Evolutionary conservation across 2,888 invertebrate species (phyloP).

Genomic region (Cephalotes varians): DNA sequence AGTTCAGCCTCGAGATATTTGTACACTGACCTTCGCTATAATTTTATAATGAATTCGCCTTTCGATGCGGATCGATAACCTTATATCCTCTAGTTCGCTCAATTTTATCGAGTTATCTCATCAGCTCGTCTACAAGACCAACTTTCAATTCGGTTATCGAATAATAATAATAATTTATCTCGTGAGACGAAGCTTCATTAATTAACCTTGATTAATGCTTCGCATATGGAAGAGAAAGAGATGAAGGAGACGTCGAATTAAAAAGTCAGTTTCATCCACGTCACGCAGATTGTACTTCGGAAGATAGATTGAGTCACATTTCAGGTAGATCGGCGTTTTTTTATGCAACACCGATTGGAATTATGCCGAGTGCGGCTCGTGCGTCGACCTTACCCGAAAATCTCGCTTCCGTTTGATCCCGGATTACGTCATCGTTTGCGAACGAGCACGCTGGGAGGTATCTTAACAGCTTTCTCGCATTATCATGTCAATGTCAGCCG

Average conservation of each 20-base stretch:
- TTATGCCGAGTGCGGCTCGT: neutral
- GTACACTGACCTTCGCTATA: neutral
- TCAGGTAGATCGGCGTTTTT: neutral
- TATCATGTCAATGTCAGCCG: constrained; percentile 54
- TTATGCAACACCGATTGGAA: neutral
- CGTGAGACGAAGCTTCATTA: neutral
- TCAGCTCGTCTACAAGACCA: neutral
- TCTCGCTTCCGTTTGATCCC: constrained; percentile 1
- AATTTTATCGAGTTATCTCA: neutral
- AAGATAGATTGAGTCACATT: neutral
- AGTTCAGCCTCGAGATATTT: neutral
- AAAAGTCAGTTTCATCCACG: neutral
- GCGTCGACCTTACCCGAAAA: neutral
- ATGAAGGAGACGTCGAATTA: neutral
- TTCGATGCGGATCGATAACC: neutral
- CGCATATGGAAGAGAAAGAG: neutral
- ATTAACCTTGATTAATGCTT: neutral
- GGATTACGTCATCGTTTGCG: neutral
- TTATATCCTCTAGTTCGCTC: neutral
- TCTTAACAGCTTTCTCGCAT: constrained; percentile 11
- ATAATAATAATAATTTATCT: neutral
- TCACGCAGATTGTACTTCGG: neutral
- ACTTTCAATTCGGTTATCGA: neutral
- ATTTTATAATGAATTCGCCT: neutral
- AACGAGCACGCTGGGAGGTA: neutral